These are phyloP conservation scores for Cremastobaeus sp. DNA, from an alignment of 2,888 invertebrate species.

Conservation along the genomic window DNA sequence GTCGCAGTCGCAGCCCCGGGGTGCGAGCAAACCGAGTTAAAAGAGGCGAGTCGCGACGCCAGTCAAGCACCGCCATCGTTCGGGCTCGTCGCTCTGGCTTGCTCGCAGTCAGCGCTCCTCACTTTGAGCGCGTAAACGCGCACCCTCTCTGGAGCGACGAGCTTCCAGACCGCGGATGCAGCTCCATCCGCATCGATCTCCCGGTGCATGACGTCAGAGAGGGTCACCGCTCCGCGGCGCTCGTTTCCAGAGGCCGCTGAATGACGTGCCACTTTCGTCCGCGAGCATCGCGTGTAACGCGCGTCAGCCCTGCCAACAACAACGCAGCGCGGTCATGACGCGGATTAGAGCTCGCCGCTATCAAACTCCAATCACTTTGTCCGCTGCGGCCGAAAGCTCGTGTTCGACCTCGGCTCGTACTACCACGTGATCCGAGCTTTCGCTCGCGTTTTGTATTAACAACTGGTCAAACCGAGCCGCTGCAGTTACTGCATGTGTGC, in stretches of 20 bases:
- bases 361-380: slow-evolving; percentile 17
- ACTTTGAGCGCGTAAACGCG: slow-evolving; percentile 8
- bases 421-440: too few relatives aligned
- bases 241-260: slow-evolving; percentile 14
- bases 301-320: slow-evolving; percentile 16
- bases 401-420: too few relatives aligned
- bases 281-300: slow-evolving; percentile 37
- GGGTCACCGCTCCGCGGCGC: slow-evolving; percentile 33
- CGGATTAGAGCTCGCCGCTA: slow-evolving; percentile 9
- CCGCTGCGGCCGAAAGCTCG: slow-evolving; percentile 11
- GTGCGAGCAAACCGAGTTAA: too few relatives aligned
- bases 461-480: too few relatives aligned
- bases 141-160: slow-evolving; percentile 31
- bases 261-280: slow-evolving; percentile 33
- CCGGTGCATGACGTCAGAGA: slow-evolving; percentile 61
- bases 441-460: too few relatives aligned
- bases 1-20: too few relatives aligned
- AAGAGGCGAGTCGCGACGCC: too few relatives aligned
- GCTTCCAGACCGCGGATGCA: slow-evolving; percentile 61
- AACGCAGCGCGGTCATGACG: slow-evolving; percentile 4
- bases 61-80: slow-evolving; percentile 12
- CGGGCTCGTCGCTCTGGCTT: not conserved
- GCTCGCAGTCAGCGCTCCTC: too few relatives aligned
- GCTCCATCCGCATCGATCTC: slow-evolving; percentile 64
- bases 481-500: too few relatives aligned